phyloP scores from a whole-genome alignment of 2,888 invertebrate species.

The Barypeithes pellucidus region DNA sequence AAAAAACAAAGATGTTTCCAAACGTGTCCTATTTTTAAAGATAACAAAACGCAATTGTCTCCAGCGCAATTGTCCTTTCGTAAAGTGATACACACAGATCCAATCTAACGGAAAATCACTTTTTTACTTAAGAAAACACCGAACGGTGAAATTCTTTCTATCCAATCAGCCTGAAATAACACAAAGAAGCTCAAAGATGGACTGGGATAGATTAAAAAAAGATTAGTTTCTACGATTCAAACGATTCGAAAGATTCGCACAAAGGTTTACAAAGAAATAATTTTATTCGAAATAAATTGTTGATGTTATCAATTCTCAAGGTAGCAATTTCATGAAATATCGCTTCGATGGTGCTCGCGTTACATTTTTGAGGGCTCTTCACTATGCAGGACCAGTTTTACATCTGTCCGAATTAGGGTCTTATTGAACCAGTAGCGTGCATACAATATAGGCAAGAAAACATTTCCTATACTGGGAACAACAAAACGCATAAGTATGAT shows the following conservation, averaged over 20 bases:
- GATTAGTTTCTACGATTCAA: conserved; percentile 67
- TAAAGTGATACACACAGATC: conserved; percentile 55
- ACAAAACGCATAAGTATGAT: too few relatives aligned
- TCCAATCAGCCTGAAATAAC: conserved; percentile 53
- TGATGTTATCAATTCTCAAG: conserved; percentile 66
- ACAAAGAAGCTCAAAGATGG: conserved; percentile 55
- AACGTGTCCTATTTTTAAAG: neutral
- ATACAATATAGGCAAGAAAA: neutral
- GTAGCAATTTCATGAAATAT: conserved; percentile 67
- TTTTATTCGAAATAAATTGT: conserved; percentile 67
- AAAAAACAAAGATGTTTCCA: neutral
- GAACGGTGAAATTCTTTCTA: conserved; percentile 42
- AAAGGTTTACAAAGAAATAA: conserved; percentile 51
- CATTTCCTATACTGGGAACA: too few relatives aligned
- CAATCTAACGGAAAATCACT: conserved; percentile 51
- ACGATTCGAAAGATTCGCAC: conserved; percentile 59
- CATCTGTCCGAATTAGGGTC: conserved; percentile 30
- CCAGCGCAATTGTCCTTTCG: conserved; percentile 39
- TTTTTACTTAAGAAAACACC: conserved; percentile 39
- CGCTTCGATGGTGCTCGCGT: conserved; percentile 60
- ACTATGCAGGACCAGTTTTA: conserved; percentile 26
- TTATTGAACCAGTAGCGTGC: neutral
- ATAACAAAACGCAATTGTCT: conserved; percentile 21
- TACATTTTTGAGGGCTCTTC: conserved; percentile 52
- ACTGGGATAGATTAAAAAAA: conserved; percentile 60